Conservation (phyloP, 2,113 vertebrate species). For the Saimiri boliviensis region DNA sequence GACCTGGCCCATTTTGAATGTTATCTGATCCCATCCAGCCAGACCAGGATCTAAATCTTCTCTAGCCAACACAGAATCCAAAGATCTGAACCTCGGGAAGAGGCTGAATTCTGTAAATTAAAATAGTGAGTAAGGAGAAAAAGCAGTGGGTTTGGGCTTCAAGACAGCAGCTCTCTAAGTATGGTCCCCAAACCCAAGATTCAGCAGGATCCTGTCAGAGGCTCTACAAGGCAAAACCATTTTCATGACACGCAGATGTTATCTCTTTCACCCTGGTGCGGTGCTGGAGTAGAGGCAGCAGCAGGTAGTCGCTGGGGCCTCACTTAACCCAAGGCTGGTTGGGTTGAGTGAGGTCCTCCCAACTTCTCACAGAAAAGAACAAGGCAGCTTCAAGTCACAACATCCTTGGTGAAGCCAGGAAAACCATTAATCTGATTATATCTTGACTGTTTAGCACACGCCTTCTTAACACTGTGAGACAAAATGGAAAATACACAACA, state of each 20-base stretch:
- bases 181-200: not conserved
- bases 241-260: not conserved
- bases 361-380: too few species aligned
- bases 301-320: rapidly evolving
- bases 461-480: not conserved
- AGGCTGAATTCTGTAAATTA: not conserved
- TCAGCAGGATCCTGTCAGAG: not conserved
- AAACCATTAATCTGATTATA: too few species aligned
- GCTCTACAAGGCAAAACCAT: not conserved
- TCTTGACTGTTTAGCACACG: rapidly evolving
- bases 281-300: rapidly evolving
- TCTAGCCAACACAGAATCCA: not conserved
- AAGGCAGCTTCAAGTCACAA: not conserved
- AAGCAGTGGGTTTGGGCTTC: not conserved
- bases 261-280: not conserved
- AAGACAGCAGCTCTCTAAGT: not conserved
- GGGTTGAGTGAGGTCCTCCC: not conserved
- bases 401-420: not conserved
- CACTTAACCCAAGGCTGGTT: rapidly evolving
- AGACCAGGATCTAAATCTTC: not conserved
- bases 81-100: not conserved
- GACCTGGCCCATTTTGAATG: not conserved
- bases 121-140: not conserved
- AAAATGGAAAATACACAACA: not conserved
- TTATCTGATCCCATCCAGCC: not conserved